phyloP scores from a whole-genome alignment of 2,888 invertebrate genomes.

The Lordiphosa fenestrarum region DNA sequence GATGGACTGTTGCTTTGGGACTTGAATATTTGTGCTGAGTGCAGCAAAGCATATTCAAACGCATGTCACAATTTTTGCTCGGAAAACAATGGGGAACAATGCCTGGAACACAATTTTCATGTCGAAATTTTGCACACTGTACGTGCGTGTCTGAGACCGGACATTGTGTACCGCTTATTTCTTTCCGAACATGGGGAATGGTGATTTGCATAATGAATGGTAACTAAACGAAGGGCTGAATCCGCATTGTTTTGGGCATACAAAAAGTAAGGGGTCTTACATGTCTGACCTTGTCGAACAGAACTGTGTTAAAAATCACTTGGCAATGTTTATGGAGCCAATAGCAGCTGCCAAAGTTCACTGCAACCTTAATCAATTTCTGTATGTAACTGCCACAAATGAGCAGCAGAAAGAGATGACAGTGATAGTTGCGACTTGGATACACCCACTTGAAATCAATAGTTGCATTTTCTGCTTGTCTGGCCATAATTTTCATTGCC shows the following conservation, averaged over 20 bases:
- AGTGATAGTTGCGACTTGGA: conserved; percentile 14
- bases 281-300: too few relatives aligned
- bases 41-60: background rate
- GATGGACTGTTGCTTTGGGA: background rate
- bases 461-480: conserved; percentile 52
- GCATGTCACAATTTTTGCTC: background rate
- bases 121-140: too few relatives aligned
- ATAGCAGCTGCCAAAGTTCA: conserved; percentile 40
- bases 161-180: too few relatives aligned
- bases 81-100: too few relatives aligned
- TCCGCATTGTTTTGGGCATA: too few relatives aligned
- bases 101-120: too few relatives aligned
- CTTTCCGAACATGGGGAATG: too few relatives aligned
- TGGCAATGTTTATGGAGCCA: background rate
- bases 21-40: background rate
- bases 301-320: too few relatives aligned
- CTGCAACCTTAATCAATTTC: conserved; percentile 38
- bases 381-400: conserved; percentile 15
- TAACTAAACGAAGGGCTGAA: too few relatives aligned
- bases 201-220: too few relatives aligned
- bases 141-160: too few relatives aligned
- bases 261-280: too few relatives aligned
- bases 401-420: conserved; percentile 14
- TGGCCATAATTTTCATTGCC: conserved; percentile 40
- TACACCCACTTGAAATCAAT: conserved; percentile 45